Conservation (phyloP, 2,113 vertebrate genomes). For the Bolborhynchus lineola region DNA sequence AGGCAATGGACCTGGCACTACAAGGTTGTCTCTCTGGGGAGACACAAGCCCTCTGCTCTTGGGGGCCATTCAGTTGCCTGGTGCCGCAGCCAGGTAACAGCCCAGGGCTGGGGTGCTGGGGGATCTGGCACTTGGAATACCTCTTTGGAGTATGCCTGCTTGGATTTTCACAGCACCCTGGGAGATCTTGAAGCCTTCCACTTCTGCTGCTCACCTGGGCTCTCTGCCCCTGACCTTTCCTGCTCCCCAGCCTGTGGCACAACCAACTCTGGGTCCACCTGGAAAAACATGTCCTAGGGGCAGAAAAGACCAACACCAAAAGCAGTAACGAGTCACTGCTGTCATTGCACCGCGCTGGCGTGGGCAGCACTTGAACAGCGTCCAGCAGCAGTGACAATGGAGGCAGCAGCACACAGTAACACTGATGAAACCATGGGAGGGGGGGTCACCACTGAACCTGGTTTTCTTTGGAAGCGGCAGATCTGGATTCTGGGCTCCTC, state of each 20-base stretch:
- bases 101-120: accelerated
- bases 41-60: background rate
- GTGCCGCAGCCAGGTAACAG: background rate
- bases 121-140: too few species aligned
- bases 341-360: accelerated
- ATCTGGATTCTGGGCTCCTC: background rate
- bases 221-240: background rate
- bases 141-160: background rate
- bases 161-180: background rate
- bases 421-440: accelerated
- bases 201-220: background rate
- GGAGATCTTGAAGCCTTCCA: background rate
- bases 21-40: background rate
- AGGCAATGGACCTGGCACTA: background rate
- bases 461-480: background rate
- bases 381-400: accelerated
- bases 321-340: background rate
- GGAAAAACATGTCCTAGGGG: background rate
- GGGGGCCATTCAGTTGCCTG: background rate
- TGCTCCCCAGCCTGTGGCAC: background rate
- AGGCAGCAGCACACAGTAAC: background rate
- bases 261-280: background rate
- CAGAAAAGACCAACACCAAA: background rate
- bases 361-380: background rate
- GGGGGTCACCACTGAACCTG: accelerated